Evolutionary conservation across 2,113 vertebrate genomes (phyloP).

Genomic region (Sylvia atricapilla): DNA sequence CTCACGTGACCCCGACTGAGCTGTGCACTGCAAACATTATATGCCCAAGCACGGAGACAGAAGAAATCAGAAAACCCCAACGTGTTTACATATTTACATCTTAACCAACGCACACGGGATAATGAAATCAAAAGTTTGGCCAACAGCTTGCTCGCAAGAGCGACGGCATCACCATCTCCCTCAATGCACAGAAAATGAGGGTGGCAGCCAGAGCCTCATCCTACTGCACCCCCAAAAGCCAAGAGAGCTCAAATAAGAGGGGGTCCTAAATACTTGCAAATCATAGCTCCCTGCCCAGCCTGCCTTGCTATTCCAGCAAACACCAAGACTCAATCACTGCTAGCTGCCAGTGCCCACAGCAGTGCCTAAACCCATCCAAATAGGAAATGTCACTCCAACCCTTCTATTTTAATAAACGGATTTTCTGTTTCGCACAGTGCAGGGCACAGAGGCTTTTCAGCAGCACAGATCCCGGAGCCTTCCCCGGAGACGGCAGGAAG

Average conservation of each 20-base stretch:
- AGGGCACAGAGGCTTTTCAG: background rate
- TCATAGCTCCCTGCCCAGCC: background rate
- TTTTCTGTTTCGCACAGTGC: background rate
- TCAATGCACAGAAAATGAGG: background rate
- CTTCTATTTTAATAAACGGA: conserved; percentile 4
- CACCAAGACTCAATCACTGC: background rate
- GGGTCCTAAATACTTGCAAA: background rate
- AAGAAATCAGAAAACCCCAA: background rate
- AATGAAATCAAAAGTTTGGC: background rate
- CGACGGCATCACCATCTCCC: background rate
- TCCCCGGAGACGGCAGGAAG: conserved; percentile 24
- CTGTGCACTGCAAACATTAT: background rate
- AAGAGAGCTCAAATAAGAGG: background rate
- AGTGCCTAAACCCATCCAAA: background rate
- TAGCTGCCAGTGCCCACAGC: background rate
- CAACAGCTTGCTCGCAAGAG: background rate
- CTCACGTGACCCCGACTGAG: conserved; percentile 13
- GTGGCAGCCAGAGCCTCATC: background rate
- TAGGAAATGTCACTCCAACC: background rate
- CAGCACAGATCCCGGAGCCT: background rate
- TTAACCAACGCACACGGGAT: background rate
- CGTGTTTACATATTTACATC: background rate
- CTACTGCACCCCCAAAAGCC: background rate
- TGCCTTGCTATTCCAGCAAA: background rate
- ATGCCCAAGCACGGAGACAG: background rate